Base-by-base conservation (phyloP, 2,888 invertebrate species). In the Orthonychiurus folsomi region DNA sequence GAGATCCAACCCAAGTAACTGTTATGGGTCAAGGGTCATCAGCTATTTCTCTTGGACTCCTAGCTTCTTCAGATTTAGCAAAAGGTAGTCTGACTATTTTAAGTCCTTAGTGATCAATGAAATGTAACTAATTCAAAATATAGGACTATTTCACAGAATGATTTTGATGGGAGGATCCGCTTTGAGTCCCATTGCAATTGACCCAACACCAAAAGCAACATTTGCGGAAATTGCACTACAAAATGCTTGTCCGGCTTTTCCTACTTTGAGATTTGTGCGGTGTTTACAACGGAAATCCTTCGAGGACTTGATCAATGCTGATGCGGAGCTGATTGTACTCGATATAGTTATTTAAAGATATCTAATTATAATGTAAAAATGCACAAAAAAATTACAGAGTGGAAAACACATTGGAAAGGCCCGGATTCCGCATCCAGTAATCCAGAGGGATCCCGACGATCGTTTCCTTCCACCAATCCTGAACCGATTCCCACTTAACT, bases 81-180 rank as follows among this genome's bases (percentile, higher is more conserved):
- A 66, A 66, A 65, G 65, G 61, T 21, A 3, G n/a, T n/a, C 24
- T 3, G 9, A 9, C 20, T 2, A 5, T 59, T 3, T 50, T 26
- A 27, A 56, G n/a, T 21, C 18, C 5, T 20, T 55, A 23, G 3
- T 5, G 12, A 55, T 23, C 55, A 3, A 23, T 55, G 15, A 55
- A 3, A 3, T 15, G 24, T 21, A 15, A 37, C 15, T 37, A 37
- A 37, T 37, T 37, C 15, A 15, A 37, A 37, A 37, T 37, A 24
- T 47, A 66, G 67, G 68, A 3, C 52, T 69, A 50, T 67, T 67
- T 48, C 71, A 71, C 25, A 63, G 71, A 20, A 37, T 69, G 47
- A 71, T 71, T 57, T 28, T 71, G 23, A 71, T 71, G 71, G 64
- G 64, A 2, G 68, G 68, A 24, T 68, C 69, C 21, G 64, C 69